phyloP scores from a whole-genome alignment of 2,797 vertebrate genomes.

The Fundulus diaphanus region DNA sequence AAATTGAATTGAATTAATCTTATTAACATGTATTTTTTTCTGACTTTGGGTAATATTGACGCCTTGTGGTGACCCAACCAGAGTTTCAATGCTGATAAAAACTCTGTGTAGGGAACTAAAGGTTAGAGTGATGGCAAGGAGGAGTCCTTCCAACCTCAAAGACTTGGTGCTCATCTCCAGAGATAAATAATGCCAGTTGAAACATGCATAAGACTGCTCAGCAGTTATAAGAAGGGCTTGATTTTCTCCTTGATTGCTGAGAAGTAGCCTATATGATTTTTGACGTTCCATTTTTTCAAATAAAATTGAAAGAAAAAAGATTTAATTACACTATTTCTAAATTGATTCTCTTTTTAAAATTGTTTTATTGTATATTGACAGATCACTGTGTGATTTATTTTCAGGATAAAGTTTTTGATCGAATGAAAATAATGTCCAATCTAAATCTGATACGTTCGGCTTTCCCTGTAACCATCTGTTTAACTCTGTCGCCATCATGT shows the following conservation, averaged over 20 bases:
- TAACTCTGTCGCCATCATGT: constrained; percentile 65
- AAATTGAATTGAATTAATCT: too few relatives aligned
- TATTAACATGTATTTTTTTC: too few relatives aligned
- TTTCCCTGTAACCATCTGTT: not conserved
- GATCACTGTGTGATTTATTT: not conserved
- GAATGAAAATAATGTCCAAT: not conserved
- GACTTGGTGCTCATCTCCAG: not conserved
- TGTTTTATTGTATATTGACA: too few relatives aligned
- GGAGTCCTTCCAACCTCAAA: too few relatives aligned
- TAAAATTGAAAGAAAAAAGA: not conserved
- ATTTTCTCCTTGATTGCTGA: not conserved
- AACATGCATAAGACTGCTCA: not conserved
- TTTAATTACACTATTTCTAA: not conserved
- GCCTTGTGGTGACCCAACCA: too few relatives aligned
- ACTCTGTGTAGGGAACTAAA: too few relatives aligned
- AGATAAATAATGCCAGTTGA: not conserved
- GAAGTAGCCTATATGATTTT: not conserved
- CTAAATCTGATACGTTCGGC: too few relatives aligned
- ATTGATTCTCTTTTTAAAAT: not conserved
- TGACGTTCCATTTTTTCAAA: not conserved
- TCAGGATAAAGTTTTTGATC: not conserved
- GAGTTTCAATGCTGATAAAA: too few relatives aligned
- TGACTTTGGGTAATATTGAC: too few relatives aligned
- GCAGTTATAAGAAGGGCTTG: not conserved
- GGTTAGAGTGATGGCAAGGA: too few relatives aligned